Evolutionary conservation across 2,797 vertebrate species (phyloP).

Genomic region (Diplodus sargus): DNA sequence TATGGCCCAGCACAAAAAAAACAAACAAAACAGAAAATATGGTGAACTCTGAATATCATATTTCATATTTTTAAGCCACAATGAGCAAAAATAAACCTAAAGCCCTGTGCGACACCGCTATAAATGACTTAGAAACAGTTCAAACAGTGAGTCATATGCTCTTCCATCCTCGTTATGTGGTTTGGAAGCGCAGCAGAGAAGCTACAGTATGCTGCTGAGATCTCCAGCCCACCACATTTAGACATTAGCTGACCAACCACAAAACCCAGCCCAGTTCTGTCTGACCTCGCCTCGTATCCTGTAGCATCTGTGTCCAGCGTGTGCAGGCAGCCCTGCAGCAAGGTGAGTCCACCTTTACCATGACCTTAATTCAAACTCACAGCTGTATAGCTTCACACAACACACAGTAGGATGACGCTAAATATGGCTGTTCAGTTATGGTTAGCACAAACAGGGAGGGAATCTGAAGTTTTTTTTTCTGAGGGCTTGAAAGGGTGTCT

Average conservation of each 20-base stretch:
- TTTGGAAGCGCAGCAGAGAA: conserved; percentile 29
- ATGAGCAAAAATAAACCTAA: conserved; percentile 25
- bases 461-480: conserved; percentile 36
- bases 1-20: not conserved
- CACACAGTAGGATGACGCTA: conserved; percentile 25
- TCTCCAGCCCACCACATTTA: conserved; percentile 11
- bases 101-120: not conserved
- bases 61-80: not conserved
- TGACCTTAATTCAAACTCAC: conserved; percentile 72
- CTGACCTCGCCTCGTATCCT: conserved; percentile 52
- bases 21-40: not conserved
- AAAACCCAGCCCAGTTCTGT: conserved; percentile 48
- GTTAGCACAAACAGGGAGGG: conserved; percentile 19
- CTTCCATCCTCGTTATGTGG: conserved; percentile 27
- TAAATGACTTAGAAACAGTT: conserved; percentile 27
- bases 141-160: conserved; percentile 28
- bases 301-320: conserved; percentile 39
- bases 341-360: conserved; percentile 58
- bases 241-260: conserved; percentile 36
- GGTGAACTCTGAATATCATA: conserved; percentile 3
- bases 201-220: conserved; percentile 5
- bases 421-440: conserved; percentile 50
- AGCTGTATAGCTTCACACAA: conserved; percentile 49
- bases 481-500: conserved; percentile 34
- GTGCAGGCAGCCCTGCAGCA: conserved; percentile 53